Base-by-base conservation (phyloP, 1,140 invertebrate genomes). In the Adoxophyes honmai region DNA sequence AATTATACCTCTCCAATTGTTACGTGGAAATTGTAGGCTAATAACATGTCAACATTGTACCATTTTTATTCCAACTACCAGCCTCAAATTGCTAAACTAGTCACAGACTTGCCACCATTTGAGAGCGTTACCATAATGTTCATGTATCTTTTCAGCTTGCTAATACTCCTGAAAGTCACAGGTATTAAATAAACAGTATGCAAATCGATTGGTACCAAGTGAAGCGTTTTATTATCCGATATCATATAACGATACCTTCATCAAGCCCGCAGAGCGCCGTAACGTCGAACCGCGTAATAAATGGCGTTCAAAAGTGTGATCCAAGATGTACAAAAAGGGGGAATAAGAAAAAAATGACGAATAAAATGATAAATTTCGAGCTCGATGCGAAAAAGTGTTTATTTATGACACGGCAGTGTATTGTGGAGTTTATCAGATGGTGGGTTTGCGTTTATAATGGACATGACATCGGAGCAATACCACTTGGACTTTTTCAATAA, bases 251-350 rank as follows among this genome's bases (percentile, higher is more conserved):
- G 73, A 81, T 73, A 76, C 76, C 76, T 81, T 75, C 73, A 78
- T 83, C 78, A 80, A 76, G 57, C 65, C 64, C 64, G 64, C 62
- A 64, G 70, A 68, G 64, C 70, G 66, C 73, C 72, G 61, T 71
- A 72, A n/a, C 62, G 73, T 75, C 70, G 76, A 81, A 73, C 64
- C 55, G 62, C 70, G 68, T 78, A 78, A 83, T 83, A 78, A 83
- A 85, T 85, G 77, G 73, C 70, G 63, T 81, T 83, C 71, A 78
- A 81, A 86, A 79, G 78, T 81, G 80, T 86, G 78, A 86, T 82
- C 68, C 75, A 76, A 84, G 81, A 78, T 81, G 79, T 77, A 79
- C 69, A 81, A 81, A 80, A 81, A 70, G 57, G 59, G 63, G 62
- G 67, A 60, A 66, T 62, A 67, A 68, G 69, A 75, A 66, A 80